A percentile compares a stretch with the other conserved stretches of the same genome.
Evolutionary conservation across 2,113 vertebrate species (phyloP).

Genomic region (Chunga burmeisteri): DNA sequence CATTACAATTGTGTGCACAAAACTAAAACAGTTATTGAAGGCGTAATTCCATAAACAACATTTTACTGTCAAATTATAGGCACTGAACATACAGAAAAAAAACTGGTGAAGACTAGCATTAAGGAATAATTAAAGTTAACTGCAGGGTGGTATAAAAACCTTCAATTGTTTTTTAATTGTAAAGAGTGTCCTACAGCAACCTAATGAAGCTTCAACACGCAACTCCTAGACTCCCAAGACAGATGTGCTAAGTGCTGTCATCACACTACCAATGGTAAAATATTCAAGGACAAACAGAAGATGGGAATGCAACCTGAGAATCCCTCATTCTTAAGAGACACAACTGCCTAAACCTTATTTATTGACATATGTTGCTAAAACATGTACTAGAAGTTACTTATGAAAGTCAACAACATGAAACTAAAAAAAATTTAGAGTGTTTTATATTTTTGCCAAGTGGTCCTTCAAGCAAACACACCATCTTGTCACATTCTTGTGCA

Average conservation of each 20-base stretch:
- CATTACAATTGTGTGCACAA: neutral
- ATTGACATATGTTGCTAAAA: neutral
- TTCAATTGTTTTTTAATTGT: neutral
- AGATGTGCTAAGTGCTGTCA: neutral
- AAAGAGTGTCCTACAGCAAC: neutral
- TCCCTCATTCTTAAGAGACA: neutral
- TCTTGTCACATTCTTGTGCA: neutral
- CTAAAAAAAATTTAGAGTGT: neutral
- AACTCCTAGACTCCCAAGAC: neutral
- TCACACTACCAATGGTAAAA: neutral
- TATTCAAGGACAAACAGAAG: neutral
- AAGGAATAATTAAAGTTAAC: neutral
- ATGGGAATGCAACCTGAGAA: neutral
- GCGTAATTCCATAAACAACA: neutral
- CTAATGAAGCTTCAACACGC: neutral
- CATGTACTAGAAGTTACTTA: neutral
- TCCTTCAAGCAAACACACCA: neutral
- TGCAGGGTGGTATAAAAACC: neutral
- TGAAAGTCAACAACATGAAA: neutral
- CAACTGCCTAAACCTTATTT: neutral
- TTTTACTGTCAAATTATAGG: neutral
- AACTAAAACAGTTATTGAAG: neutral
- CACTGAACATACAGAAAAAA: neutral
- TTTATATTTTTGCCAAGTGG: neutral
- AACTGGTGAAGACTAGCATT: neutral